These are phyloP conservation scores for Julus scanicus DNA, from an alignment of 2,888 invertebrate genomes.

Conservation along the genomic window DNA sequence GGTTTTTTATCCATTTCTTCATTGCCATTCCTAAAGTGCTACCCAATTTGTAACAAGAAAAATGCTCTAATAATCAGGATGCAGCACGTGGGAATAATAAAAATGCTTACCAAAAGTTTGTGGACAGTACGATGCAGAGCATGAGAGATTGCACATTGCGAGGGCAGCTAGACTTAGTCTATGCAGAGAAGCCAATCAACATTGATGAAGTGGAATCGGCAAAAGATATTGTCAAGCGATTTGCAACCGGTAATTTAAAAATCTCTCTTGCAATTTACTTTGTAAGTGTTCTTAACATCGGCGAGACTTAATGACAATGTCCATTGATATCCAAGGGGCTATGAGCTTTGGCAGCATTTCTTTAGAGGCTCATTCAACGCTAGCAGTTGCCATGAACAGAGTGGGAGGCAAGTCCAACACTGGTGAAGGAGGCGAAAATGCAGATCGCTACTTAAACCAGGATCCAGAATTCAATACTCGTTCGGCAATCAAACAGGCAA, in stretches of 20 bases:
- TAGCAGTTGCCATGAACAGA: slow-evolving; percentile 97
- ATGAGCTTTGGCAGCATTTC: slow-evolving; percentile 99
- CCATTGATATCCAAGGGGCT: slow-evolving; percentile 73
- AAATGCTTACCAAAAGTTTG: slow-evolving; percentile 84
- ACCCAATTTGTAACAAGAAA: not conserved
- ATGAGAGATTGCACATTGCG: slow-evolving; percentile 87
- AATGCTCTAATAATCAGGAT: slow-evolving; percentile 72
- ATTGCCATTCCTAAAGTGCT: not conserved
- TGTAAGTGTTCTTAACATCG: not conserved
- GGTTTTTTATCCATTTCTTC: not conserved
- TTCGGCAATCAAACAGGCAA: slow-evolving; percentile 93
- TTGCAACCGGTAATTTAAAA: slow-evolving; percentile 75
- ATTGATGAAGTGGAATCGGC: slow-evolving; percentile 92
- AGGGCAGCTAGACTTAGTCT: slow-evolving; percentile 90
- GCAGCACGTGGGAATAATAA: slow-evolving; percentile 84
- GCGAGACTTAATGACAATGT: not conserved
- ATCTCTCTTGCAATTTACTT: not conserved
- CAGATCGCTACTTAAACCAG: slow-evolving; percentile 78
- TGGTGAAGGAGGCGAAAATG: slow-evolving; percentile 89
- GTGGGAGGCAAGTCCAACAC: slow-evolving; percentile 98
- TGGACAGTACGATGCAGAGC: slow-evolving; percentile 87
- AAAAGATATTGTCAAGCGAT: slow-evolving; percentile 93
- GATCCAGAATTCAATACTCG: slow-evolving; percentile 84
- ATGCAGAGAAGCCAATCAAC: slow-evolving; percentile 80
- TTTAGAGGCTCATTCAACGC: slow-evolving; percentile 91